These are phyloP conservation scores for Stegodyphus mimosarum DNA, from an alignment of 1,140 invertebrate species.

Conservation along the genomic window DNA sequence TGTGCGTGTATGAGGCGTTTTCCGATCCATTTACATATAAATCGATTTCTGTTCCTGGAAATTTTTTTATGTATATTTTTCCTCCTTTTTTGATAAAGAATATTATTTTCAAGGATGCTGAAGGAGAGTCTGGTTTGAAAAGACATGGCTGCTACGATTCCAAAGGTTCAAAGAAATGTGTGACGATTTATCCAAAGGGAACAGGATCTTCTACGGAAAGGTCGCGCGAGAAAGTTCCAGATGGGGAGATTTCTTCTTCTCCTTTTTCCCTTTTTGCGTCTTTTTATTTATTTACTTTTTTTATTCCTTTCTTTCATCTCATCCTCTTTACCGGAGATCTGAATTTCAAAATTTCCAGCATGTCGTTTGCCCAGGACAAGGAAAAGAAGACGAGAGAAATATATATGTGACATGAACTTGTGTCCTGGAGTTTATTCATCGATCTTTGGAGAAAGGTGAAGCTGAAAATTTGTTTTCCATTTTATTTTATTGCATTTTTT, in stretches of 20 bases:
- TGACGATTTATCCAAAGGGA: conserved; percentile 56
- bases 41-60: conserved; percentile 43
- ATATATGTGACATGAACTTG: conserved; percentile 58
- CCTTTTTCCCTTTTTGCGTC: too few species aligned
- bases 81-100: conserved; percentile 49
- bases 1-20: conserved; percentile 49
- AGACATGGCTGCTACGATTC: conserved; percentile 24
- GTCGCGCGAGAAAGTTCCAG: conserved; percentile 49
- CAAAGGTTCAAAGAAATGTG: conserved; percentile 58
- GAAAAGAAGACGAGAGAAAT: conserved; percentile 27
- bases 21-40: conserved; percentile 59
- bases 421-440: conserved; percentile 58
- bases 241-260: conserved; percentile 23
- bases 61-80: conserved; percentile 26
- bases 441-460: conserved; percentile 20
- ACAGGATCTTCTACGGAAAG: conserved; percentile 21
- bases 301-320: conserved; percentile 16
- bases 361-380: conserved; percentile 38
- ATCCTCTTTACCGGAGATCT: conserved; percentile 41
- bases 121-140: conserved; percentile 24
- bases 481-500: conserved; percentile 23
- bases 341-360: conserved; percentile 56
- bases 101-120: conserved; percentile 52
- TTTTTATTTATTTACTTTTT: conserved; percentile 9
- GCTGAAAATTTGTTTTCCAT: conserved; percentile 33